Base-by-base conservation (phyloP, 2,113 vertebrate species). In the Pygoscelis adeliae region DNA sequence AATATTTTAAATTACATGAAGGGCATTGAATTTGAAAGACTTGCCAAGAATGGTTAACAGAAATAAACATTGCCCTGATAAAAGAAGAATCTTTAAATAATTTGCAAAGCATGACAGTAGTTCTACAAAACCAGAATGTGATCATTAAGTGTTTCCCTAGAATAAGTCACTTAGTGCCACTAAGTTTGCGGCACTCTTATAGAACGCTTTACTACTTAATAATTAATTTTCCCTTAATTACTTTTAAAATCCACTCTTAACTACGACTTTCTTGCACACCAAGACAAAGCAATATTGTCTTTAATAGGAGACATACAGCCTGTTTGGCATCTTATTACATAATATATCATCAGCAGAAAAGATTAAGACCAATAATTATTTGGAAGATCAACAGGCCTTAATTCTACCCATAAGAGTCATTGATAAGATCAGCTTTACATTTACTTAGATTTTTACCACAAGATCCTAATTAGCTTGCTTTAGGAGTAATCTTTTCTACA, bases 241-340 rank as follows among this genome's bases (percentile, higher is more conserved):
- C 55, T 76, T 83, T 47, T n/a, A 55, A 93, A 95, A 69, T 69
- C 14, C 42, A 40, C 59, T 83, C 61, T 79, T 87, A 85, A 59
- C 40, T 56, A 29, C 44, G 9, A 70, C 50, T 78, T 78, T 53
- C 59, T 73, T 85, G 10, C 44, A 55, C 38, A 59, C 5, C 23
- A 59, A 12, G 6, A 82, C 71, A 88, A 93, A 85, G 12, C 15
- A 76, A 10, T 44, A 9, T 15, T 67, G 65, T 73, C 42, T 66
- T 80, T 58, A 82, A 44, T 0, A 49, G 23, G 11, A 71, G 20
- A 83, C 36, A 40, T 0, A 7, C 27, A 89, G 71, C 44, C 65
- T 26, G 8, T 47, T 11, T 50, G 44, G 42, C 38, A 87, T 70
- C n/a, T 59, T 63, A 82, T 15, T 62, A 84, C 27, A 55, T 58